phyloP scores from a whole-genome alignment of 2,888 invertebrate genomes.

The Acanthosoma haemorrhoidale region DNA sequence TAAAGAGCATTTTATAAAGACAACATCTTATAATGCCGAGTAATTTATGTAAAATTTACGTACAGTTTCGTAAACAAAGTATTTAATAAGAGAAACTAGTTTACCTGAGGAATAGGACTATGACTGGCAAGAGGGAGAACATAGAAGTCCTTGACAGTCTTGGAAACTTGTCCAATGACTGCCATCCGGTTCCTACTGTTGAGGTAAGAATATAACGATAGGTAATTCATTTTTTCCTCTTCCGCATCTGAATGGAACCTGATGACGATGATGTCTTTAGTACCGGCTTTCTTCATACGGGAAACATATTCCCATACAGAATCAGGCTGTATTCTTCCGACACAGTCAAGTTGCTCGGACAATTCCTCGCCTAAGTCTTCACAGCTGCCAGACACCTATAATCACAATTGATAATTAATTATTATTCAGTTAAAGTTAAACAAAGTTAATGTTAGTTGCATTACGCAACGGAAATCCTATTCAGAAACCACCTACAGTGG shows the following conservation, averaged over 20 bases:
- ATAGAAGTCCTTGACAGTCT: slow-evolving; percentile 88
- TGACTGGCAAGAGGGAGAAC: slow-evolving; percentile 77
- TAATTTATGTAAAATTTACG: too few species aligned
- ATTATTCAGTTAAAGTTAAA: too few species aligned
- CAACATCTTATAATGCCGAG: too few species aligned
- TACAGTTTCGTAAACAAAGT: too few species aligned
- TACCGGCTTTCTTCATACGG: slow-evolving; percentile 80
- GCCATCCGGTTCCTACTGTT: slow-evolving; percentile 76
- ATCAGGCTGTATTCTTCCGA: slow-evolving; percentile 67
- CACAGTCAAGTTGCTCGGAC: slow-evolving; percentile 73
- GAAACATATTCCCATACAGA: slow-evolving; percentile 79
- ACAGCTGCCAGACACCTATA: slow-evolving; percentile 68
- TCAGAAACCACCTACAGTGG: too few species aligned
- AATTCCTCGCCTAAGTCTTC: slow-evolving; percentile 65
- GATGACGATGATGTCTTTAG: slow-evolving; percentile 80
- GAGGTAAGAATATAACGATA: slow-evolving; percentile 81
- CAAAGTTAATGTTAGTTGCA: too few species aligned
- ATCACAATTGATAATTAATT: too few species aligned
- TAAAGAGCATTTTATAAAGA: too few species aligned
- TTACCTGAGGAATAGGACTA: slow-evolving; percentile 58
- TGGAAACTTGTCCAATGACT: slow-evolving; percentile 73
- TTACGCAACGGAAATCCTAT: too few species aligned
- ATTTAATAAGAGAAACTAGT: too few species aligned
- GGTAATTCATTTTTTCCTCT: slow-evolving; percentile 78
- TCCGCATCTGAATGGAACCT: slow-evolving; percentile 64